Conservation (phyloP, 2,113 vertebrate genomes). For the Hemibagrus wyckioides region DNA sequence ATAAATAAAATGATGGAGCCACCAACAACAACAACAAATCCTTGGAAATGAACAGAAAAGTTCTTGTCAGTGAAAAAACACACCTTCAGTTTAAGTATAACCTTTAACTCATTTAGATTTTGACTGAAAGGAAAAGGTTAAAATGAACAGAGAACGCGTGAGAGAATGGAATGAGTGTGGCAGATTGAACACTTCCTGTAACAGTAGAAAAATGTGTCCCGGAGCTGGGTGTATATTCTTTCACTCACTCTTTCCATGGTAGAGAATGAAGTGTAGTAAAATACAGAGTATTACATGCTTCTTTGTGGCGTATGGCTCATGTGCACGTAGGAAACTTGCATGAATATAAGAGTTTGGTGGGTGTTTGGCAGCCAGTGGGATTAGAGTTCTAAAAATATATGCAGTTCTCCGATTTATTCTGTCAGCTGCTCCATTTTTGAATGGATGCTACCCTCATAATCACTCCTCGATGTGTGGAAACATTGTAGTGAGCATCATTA, state of each 20-base stretch:
- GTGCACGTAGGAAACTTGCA: slow-evolving; percentile 16
- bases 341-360: neutral
- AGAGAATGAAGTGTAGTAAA: slow-evolving; percentile 26
- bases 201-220: slow-evolving; percentile 19
- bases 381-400: neutral
- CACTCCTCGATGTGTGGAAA: neutral
- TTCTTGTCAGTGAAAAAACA: neutral
- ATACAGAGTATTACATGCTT: neutral
- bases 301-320: neutral
- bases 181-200: slow-evolving; percentile 48
- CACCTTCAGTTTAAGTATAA: neutral
- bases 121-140: neutral
- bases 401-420: neutral
- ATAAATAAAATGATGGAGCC: neutral
- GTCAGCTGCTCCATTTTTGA: neutral
- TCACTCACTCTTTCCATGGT: slow-evolving; percentile 55
- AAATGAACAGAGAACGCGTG: neutral
- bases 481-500: neutral
- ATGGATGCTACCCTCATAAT: neutral
- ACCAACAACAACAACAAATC: neutral
- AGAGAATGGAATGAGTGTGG: slow-evolving; percentile 5
- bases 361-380: neutral
- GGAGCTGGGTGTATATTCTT: neutral
- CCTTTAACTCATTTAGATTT: neutral
- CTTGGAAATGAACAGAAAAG: neutral